Evolutionary conservation across 30 jellyfish, hydroid and myxozoan genomes (phyloP), one percentile per base, ranked within the genome.

Genomic region (Aurelia aurita): DNA sequence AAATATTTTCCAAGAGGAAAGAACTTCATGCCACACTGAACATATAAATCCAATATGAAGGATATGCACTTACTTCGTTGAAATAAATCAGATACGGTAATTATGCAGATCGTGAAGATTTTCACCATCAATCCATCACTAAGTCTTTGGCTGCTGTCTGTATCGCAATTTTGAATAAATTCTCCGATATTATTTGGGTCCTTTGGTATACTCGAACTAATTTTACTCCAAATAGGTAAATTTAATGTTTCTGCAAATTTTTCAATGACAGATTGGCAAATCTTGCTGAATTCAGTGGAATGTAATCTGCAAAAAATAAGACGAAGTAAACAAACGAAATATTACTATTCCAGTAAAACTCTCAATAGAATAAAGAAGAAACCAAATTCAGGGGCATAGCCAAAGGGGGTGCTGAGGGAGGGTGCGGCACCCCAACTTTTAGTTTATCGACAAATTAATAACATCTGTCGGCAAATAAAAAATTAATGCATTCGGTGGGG

Each of bases 241-340:
- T 58, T 44, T 62, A 82, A 67, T 5, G 73, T 34, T 5, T 66
- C 91, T 31, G 79, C 59, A 43, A 82, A 82, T 60, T 69, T 82
- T 35, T 82, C 91, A 58, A 82, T 69, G 8, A 82, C 91, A 3
- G 85, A 82, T 27, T 82, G 91, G 45, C 91, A 82, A 28, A 73
- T 60, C 34, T 54, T 82, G 39, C 79, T 82, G 45, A 51, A 67
- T 13, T 82, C 91, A 43, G 22, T 51, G 3, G 91, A 53, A 10
- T 70, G 84, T 70, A 82, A 62, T 44, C 91, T 82, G 43, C 25
- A 16, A 5, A 5, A 55, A 55, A 55, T 3, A 55, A 55, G 14
- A 39, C 9, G 51, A 39, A 39, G 51, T 4, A 39, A 39, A 39
- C 2, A 39, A 39, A 4, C 2, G 2, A 39, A 5, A 39, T 7